Conservation (phyloP, 2,113 vertebrate genomes). For the Phycodurus eques region DNA sequence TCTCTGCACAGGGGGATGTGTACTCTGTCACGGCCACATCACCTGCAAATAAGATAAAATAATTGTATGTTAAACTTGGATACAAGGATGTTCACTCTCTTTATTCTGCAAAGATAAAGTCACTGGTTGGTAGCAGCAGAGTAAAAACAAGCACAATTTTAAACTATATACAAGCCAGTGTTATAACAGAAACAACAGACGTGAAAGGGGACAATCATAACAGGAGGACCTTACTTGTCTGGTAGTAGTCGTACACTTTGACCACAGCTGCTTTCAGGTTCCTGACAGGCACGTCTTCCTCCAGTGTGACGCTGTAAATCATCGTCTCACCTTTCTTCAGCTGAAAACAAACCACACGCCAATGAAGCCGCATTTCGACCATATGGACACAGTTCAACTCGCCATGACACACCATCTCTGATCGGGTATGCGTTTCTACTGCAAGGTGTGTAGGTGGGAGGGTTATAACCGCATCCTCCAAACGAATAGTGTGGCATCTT, state of each 20-base stretch:
- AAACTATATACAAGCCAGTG: neutral
- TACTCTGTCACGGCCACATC: conserved; percentile 64
- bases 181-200: neutral
- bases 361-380: neutral
- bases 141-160: neutral
- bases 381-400: neutral
- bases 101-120: no score
- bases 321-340: conserved; percentile 36
- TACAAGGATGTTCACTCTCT: no score
- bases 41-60: conserved; percentile 36
- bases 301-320: conserved; percentile 61
- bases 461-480: no score
- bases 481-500: no score
- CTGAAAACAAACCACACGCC: conserved; percentile 38
- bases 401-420: neutral
- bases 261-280: conserved; percentile 80
- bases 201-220: neutral
- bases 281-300: conserved; percentile 66
- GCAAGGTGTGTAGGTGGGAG: neutral
- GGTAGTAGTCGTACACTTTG: conserved; percentile 85
- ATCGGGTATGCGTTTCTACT: neutral
- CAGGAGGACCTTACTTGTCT: conserved; percentile 71
- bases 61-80: no score
- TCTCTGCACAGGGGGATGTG: conserved; percentile 62
- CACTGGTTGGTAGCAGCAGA: neutral